Evolutionary conservation across 1,140 invertebrate genomes (phyloP), one percentile per base, ranked within the genome.

Genomic region (Drosophila guanche): DNA sequence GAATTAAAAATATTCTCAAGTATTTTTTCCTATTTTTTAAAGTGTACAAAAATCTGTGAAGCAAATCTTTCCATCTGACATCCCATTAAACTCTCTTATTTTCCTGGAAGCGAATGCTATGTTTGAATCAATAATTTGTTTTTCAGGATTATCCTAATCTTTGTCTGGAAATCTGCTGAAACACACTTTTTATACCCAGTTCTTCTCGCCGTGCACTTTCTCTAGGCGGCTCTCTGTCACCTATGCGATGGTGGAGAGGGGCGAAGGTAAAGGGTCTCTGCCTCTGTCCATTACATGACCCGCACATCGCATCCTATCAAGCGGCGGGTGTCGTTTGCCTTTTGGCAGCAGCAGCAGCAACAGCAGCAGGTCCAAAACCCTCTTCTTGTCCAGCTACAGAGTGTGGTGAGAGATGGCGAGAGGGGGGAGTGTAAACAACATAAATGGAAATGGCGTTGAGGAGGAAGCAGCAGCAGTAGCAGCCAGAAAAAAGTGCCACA

Each of bases 251-350:
- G 78, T 61, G 78, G 33, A 10, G 33, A 20, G 16, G 16, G 16
- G 16, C 16, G 16, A 20, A 20, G 16, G 16, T 20, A 20, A 4
- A 12, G 7, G 33, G 33, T 29, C 27, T 7, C 6, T 29, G 27
- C 7, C 27, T 7, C 27, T 29, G 29, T 10, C 29, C 63, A 75
- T 88, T 72, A 88, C 58, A 78, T 78, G 83, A 88, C 74, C 83
- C 74, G 78, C 66, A 37, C 33, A 69, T 69, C 63, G 62, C 83
- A 86, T 88, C 76, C 80, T 78, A 81, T 86, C 61, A 67, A 67
- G 73, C 61, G 69, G 63, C 69, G 74, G 73, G 66, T 83, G 81
- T 80, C 81, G 77, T 86, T 86, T 88, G 83, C 78, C 78, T 83
- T 86, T 88, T 86, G 81, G 80, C 80, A 73, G 61, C 33, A 29